These are phyloP conservation scores for Petrocephalus zakoni DNA, from an alignment of 2,113 vertebrate species.

Conservation along the genomic window DNA sequence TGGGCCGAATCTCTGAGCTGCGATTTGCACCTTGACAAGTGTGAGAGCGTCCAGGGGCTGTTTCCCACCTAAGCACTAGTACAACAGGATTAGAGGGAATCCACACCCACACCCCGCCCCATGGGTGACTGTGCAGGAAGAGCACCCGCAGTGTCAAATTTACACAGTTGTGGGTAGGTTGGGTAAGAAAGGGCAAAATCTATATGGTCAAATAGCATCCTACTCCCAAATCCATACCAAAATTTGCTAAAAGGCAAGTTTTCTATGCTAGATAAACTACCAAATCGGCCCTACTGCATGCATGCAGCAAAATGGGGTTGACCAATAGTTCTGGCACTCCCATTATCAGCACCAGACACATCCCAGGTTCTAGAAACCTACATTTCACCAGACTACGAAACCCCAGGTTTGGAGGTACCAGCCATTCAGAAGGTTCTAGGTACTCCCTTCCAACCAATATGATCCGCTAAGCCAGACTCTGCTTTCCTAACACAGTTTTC, in stretches of 20 bases:
- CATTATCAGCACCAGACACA: neutral
- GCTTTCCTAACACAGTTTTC: neutral
- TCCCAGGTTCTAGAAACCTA: neutral
- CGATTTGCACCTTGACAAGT: slow-evolving; percentile 5
- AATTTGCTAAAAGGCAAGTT: neutral
- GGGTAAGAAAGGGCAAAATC: neutral
- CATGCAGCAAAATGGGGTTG: neutral
- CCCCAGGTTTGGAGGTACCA: neutral
- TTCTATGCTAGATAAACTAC: neutral
- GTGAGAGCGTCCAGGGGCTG: slow-evolving; percentile 30
- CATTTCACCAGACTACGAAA: no score
- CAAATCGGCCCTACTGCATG: neutral
- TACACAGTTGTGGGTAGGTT: neutral
- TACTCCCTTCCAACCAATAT: neutral
- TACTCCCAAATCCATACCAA: neutral
- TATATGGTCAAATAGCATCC: neutral
- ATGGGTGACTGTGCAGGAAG: neutral
- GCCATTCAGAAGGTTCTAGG: neutral
- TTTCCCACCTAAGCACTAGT: slow-evolving; percentile 35
- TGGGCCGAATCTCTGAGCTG: neutral
- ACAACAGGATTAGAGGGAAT: slow-evolving; percentile 51
- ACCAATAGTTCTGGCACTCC: neutral
- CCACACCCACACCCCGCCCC: slow-evolving; percentile 4
- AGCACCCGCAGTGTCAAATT: neutral
- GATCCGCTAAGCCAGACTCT: neutral